Base-by-base conservation (phyloP, 1,140 invertebrate genomes). In the Rhagoletis pomonella region DNA sequence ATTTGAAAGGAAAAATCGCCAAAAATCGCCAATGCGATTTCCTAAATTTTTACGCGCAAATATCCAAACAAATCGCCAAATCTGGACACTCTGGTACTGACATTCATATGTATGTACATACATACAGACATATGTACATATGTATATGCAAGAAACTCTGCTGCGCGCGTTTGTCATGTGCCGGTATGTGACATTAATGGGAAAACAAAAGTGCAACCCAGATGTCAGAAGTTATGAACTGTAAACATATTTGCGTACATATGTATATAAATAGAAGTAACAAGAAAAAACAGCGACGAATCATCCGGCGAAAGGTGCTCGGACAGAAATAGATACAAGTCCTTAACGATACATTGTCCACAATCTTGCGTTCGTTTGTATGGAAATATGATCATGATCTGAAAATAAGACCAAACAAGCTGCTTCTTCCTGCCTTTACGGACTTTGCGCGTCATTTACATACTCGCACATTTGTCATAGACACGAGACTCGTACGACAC, bases 191-290 rank as follows among this genome's bases (percentile, higher is more conserved):
- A 81, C 73, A 81, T 2, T 55, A 73, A 50, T 47, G 47, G 9
- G 73, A 81, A 47, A 44, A 81, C 47, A 29, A 58, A 81, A 55
- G 73, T 81, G 50, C 47, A 81, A 50, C 47, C 39, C 9, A 55
- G 12, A 29, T 58, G 47, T 55, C 73, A 81, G 47, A 81, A 81
- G 73, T 81, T 81, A 81, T 55, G 73, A 81, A 81, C 73, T 81
- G 47, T 55, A 81, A 81, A 81, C 47, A 55, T 2, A 81, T 55
- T 5, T 58, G 44, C 19, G 47, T 55, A 47, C 47, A 81, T 55
- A n/a, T 29, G 2, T 9, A 62, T 39, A 44, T 14, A 85, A 50
- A 85, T 29, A 85, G 29, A 85, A 85, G 17, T 12, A 62, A 62
- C 60, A 62, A 4, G 17, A 67, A 55, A 29, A 47, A 17, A 81